phyloP scores from a whole-genome alignment of 2,113 vertebrate genomes.

The Formicarius rufipectus region DNA sequence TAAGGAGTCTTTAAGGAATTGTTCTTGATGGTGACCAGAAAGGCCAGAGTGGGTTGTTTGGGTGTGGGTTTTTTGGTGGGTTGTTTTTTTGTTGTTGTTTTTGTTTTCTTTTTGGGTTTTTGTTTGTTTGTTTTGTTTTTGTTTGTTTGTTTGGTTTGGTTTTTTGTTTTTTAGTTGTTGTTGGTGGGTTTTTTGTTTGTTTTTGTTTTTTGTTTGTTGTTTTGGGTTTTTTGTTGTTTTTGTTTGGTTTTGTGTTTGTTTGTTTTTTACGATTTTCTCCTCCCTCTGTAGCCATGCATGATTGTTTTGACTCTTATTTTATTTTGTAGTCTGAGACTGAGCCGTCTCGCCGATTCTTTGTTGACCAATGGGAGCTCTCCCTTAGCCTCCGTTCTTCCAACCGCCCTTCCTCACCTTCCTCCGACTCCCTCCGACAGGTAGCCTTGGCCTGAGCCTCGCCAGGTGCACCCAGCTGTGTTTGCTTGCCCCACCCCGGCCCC shows the following conservation, averaged over 20 bases:
- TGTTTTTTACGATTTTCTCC: background rate
- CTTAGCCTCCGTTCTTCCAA: constrained; percentile 74
- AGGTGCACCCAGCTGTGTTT: constrained; percentile 7
- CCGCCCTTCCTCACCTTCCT: constrained; percentile 78
- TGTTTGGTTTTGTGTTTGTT: too few relatives aligned
- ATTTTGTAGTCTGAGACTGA: constrained; percentile 83
- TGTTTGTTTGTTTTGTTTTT: too few relatives aligned
- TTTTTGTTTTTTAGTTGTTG: background rate
- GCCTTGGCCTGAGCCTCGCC: constrained; percentile 31
- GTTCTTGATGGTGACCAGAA: background rate
- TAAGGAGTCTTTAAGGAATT: background rate
- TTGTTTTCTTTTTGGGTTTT: too few relatives aligned
- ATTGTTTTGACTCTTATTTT: constrained; percentile 58
- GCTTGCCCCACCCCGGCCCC: background rate
- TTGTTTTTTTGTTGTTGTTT: too few relatives aligned
- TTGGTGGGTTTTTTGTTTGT: too few relatives aligned
- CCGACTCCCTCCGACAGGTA: constrained; percentile 90
- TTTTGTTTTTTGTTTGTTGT: too few relatives aligned
- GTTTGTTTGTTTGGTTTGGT: too few relatives aligned
- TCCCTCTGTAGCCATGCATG: background rate
- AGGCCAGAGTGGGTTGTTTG: background rate
- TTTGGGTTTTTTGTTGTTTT: background rate
- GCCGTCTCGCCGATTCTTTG: constrained; percentile 82
- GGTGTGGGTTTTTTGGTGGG: background rate
- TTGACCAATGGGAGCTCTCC: constrained; percentile 88